phyloP scores from a whole-genome alignment of 2,113 vertebrate species.

The Variabilichromis moorii region DNA sequence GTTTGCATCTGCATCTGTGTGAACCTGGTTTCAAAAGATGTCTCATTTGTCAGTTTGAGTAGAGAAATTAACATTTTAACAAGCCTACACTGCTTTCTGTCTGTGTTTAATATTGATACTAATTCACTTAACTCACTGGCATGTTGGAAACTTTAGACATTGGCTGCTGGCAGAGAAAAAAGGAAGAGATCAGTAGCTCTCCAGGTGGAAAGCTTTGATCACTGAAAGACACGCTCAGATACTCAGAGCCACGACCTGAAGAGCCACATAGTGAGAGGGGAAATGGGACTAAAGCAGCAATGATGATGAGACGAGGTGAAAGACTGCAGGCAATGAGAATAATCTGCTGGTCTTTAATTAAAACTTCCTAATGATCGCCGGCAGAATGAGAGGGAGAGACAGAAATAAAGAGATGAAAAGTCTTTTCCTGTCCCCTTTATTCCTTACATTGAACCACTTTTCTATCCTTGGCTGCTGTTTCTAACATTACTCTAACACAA shows the following conservation, averaged over 20 bases:
- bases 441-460: not conserved
- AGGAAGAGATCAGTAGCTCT: constrained; percentile 38
- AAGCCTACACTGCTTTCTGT: not conserved
- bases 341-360: constrained; percentile 66
- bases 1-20: not conserved
- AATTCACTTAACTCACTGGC: not conserved
- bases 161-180: not conserved
- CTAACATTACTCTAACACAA: not conserved
- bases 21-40: not conserved
- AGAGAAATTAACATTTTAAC: not conserved
- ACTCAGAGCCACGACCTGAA: constrained; percentile 15
- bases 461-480: not conserved
- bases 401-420: constrained; percentile 14
- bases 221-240: not conserved
- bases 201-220: constrained; percentile 65
- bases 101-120: constrained; percentile 19
- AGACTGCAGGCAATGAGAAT: constrained; percentile 44
- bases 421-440: not conserved
- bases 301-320: constrained; percentile 46
- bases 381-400: not conserved
- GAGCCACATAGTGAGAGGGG: not conserved
- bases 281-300: constrained; percentile 19
- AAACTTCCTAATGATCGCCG: constrained; percentile 64
- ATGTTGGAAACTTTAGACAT: constrained; percentile 12
- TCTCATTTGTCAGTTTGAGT: not conserved